A percentile compares a stretch with the other conserved stretches of the same genome.
Conservation (phyloP, 2,888 invertebrate species). For the Brassicogethes aeneus region DNA sequence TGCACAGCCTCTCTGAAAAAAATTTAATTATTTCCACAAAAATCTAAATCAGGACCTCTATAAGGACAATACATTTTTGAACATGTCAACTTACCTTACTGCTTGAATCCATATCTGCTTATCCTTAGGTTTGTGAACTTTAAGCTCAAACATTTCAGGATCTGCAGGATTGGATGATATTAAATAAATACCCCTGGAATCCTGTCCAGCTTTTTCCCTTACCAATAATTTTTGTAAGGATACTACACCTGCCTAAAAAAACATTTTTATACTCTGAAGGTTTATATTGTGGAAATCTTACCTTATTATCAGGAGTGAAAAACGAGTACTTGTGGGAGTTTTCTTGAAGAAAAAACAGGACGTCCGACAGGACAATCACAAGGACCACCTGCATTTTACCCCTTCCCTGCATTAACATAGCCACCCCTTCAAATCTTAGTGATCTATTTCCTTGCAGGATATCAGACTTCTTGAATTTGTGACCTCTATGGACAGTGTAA, state of each 20-base stretch:
- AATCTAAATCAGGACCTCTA: not conserved
- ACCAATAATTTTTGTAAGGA: constrained; percentile 86
- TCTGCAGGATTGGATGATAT: constrained; percentile 86
- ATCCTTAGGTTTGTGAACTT: constrained; percentile 81
- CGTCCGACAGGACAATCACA: constrained; percentile 85
- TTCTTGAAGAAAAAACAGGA: constrained; percentile 85
- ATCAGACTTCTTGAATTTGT: constrained; percentile 90
- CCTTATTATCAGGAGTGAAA: constrained; percentile 90
- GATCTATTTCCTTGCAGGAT: constrained; percentile 75
- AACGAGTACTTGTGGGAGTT: constrained; percentile 89
- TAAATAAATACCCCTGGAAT: constrained; percentile 81
- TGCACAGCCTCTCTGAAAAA: constrained; percentile 62
- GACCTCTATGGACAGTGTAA: constrained; percentile 71
- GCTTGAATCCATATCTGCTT: constrained; percentile 85
- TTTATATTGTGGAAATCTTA: constrained; percentile 30
- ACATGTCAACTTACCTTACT: constrained; percentile 49
- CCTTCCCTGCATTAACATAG: constrained; percentile 83
- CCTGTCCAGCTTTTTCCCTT: constrained; percentile 88
- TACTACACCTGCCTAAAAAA: constrained; percentile 76
- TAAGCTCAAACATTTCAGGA: constrained; percentile 94
- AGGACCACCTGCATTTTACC: constrained; percentile 83
- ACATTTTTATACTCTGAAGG: not conserved
- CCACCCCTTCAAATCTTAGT: constrained; percentile 80
- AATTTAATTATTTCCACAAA: not conserved
- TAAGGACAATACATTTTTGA: not conserved